These are phyloP conservation scores for Halichondria panicea DNA, from an alignment of 37 sponge, comb jelly and placozoan genomes.

Conservation along the genomic window DNA sequence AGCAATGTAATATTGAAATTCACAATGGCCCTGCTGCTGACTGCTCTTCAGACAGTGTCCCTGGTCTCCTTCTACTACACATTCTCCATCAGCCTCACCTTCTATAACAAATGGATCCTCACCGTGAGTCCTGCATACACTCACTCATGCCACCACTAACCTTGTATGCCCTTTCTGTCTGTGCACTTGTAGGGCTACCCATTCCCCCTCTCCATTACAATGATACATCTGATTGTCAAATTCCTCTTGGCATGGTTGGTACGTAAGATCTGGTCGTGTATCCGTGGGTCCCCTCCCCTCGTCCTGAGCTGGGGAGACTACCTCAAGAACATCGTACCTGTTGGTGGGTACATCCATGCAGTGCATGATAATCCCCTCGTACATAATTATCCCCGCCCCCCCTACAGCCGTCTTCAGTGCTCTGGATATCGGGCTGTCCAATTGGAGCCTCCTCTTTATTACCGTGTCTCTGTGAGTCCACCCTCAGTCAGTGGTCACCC, in stretches of 20 bases:
- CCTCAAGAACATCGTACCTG: conserved; percentile 46
- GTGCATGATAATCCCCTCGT: not conserved
- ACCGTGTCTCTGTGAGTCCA: conserved; percentile 94
- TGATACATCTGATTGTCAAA: conserved; percentile 80
- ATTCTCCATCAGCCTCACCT: conserved; percentile 94
- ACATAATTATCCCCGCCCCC: no score
- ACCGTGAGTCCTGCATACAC: conserved; percentile 57
- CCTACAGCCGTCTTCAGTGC: conserved; percentile 78
- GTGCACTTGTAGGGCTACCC: conserved; percentile 42
- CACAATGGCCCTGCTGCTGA: conserved; percentile 2
- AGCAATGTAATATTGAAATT: no score
- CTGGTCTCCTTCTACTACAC: conserved; percentile 82
- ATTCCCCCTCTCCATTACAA: conserved; percentile 87
- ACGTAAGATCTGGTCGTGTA: conserved; percentile 11
- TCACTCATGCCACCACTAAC: not conserved
- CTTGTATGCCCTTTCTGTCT: not conserved
- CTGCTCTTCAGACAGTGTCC: conserved; percentile 38
- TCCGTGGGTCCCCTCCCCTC: conserved; percentile 19
- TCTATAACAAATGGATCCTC: conserved; percentile 97
- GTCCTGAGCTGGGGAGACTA: conserved; percentile 68
- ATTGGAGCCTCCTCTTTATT: conserved; percentile 96
- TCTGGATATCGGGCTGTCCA: conserved; percentile 94
- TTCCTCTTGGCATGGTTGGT: conserved; percentile 74
- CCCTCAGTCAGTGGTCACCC: no score
- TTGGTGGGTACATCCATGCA: conserved; percentile 36